Conservation (phyloP, 2,888 invertebrate genomes). For the Acronicta leporina region DNA sequence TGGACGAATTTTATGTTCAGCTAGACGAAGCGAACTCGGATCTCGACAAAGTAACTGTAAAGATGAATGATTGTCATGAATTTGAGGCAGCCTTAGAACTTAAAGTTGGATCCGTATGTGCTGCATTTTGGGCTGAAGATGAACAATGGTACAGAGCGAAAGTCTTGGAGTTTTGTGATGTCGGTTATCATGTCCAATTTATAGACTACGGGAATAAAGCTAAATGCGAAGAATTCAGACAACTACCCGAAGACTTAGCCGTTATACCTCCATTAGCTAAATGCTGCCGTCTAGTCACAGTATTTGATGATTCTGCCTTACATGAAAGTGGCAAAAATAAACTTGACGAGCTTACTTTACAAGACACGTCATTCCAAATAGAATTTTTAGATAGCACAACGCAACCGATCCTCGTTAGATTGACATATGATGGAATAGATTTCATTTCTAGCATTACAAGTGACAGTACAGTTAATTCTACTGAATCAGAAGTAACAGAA, state of each 20-base stretch:
- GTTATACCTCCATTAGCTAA: conserved; percentile 90
- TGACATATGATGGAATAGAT: conserved; percentile 88
- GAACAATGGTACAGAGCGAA: conserved; percentile 91
- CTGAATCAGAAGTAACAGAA: conserved; percentile 20
- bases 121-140: conserved; percentile 91
- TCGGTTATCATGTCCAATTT: conserved; percentile 89
- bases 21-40: conserved; percentile 87
- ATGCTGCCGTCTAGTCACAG: conserved; percentile 89
- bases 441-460: conserved; percentile 61
- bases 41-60: conserved; percentile 90
- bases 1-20: conserved; percentile 93
- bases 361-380: conserved; percentile 86
- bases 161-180: conserved; percentile 89
- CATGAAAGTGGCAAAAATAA: conserved; percentile 76
- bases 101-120: conserved; percentile 90
- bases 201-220: conserved; percentile 93
- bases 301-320: conserved; percentile 80
- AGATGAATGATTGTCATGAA: conserved; percentile 84
- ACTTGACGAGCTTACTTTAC: conserved; percentile 74
- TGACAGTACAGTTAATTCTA: conserved; percentile 20
- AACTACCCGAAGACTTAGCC: conserved; percentile 90
- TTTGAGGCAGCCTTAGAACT: conserved; percentile 86
- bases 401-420: conserved; percentile 89
- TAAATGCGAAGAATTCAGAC: conserved; percentile 88
- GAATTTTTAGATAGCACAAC: conserved; percentile 89